Conservation (phyloP, 2,113 vertebrate genomes). For the Pluvialis apricaria region DNA sequence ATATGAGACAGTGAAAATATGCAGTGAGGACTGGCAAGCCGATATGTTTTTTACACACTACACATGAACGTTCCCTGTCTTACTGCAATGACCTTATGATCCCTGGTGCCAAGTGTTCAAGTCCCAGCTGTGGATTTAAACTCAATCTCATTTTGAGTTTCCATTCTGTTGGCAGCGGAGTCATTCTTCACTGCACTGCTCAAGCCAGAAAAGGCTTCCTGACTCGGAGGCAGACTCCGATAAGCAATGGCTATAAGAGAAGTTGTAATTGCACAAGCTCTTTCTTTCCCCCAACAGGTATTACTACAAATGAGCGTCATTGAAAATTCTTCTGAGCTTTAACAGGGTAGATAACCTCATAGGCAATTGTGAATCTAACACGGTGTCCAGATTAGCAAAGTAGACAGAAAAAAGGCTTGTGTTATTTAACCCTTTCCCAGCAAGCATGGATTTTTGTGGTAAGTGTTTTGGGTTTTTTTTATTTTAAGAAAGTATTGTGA, state of each 20-base stretch:
- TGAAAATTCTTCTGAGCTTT: slow-evolving; percentile 61
- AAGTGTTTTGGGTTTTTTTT: not conserved
- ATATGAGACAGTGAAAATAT: not conserved
- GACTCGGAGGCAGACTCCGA: slow-evolving; percentile 16
- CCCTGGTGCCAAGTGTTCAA: slow-evolving; percentile 61
- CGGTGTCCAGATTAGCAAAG: slow-evolving; percentile 27
- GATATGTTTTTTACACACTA: slow-evolving; percentile 27
- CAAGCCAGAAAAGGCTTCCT: slow-evolving; percentile 43
- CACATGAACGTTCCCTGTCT: slow-evolving; percentile 49
- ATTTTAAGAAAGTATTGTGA: not conserved
- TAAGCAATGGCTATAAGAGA: slow-evolving; percentile 64
- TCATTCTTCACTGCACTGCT: slow-evolving; percentile 70
- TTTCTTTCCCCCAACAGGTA: slow-evolving; percentile 50
- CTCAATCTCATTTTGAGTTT: slow-evolving; percentile 70
- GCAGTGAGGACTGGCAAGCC: not conserved
- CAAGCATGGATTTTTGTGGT: not conserved
- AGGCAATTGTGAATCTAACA: slow-evolving; percentile 37
- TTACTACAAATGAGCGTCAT: slow-evolving; percentile 18
- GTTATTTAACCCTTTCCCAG: slow-evolving; percentile 27
- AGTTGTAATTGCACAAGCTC: slow-evolving; percentile 62
- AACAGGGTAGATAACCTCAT: slow-evolving; percentile 38
- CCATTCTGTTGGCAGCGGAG: slow-evolving; percentile 47
- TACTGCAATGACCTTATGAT: slow-evolving; percentile 57
- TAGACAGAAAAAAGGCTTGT: not conserved
- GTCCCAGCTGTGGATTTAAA: slow-evolving; percentile 72